A percentile compares a stretch with the other conserved stretches of the same genome.
These are phyloP conservation scores for Ameiurus melas DNA, from an alignment of 2,113 vertebrate genomes.

Conservation along the genomic window DNA sequence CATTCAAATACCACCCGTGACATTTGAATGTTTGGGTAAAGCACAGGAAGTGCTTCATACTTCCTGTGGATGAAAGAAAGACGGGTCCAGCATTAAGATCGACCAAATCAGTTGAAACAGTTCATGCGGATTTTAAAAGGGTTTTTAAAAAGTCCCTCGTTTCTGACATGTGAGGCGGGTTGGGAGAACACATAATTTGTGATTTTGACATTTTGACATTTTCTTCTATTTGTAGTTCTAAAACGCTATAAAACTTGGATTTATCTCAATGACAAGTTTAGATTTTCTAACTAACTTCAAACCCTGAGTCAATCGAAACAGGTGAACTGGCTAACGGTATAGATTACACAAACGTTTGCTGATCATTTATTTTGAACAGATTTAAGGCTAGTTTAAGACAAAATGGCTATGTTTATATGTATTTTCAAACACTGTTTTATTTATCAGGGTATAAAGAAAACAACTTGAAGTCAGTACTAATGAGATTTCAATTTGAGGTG, in stretches of 20 bases:
- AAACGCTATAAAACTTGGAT: too few species aligned
- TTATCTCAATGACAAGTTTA: too few species aligned
- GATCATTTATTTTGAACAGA: too few species aligned
- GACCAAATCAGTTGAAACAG: neutral
- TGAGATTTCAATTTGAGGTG: neutral
- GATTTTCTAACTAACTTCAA: too few species aligned
- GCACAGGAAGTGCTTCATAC: neutral
- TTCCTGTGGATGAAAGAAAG: neutral
- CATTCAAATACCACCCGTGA: neutral
- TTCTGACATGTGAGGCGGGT: neutral
- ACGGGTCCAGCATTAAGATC: neutral
- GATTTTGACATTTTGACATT: neutral
- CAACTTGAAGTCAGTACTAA: too few species aligned
- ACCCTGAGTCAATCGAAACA: too few species aligned
- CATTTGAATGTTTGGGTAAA: neutral
- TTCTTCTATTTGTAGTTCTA: neutral
- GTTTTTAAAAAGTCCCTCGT: neutral
- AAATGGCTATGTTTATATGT: neutral
- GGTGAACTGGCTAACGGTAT: too few species aligned
- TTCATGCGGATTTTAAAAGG: neutral
- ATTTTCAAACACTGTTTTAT: neutral
- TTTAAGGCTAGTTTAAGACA: too few species aligned
- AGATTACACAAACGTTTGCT: neutral
- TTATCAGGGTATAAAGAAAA: neutral
- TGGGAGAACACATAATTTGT: neutral